Evolutionary conservation across 2,797 vertebrate species (phyloP), one percentile per base, ranked within the genome.

Genomic region (Betta splendens): DNA sequence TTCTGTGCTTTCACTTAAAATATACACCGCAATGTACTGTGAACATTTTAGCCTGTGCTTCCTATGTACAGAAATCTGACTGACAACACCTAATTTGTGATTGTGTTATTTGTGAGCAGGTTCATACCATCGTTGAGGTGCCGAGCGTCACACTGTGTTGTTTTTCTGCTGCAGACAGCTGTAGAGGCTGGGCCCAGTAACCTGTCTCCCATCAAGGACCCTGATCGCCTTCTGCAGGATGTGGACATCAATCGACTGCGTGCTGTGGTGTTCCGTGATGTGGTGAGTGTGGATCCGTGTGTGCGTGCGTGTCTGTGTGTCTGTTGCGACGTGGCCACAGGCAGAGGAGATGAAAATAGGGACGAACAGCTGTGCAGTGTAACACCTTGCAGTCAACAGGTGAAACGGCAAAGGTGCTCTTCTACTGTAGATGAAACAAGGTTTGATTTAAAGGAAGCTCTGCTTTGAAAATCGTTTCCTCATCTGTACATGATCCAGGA

Each of bases 241-340:
- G 96, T 98, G 67, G 98, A 99, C 73, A 98, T 99, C 77, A 98
- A 97, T 88, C 95, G 96, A 21, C 92, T 99, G 3, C 92, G 97
- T 37, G 98, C 98, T 5, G 97, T 98, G 43, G 97, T 99, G 75
- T 99, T 98, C 83, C 94, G 97, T 68, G 97, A 99, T 58, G 96
- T 99, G 94, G 97, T 99, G 77, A 95, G 95, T 70, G 26, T 31
- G 6, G 7, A 1, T 29, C 6, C n/a, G n/a, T 10, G 1, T 17
- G 31, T 49, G 33, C 29, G 22, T 12, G 4, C 29, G 15, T 36
- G 29, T 60, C 93, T 40, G 22, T 65, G 15, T 16, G 5, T 21
- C 15, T 39, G 21, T 42, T 44, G 56, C 44, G 51, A 40, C 45
- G 37, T 65, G 7, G 43, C 60, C 45, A 31, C 26, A 54, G 36